Conservation (phyloP, 1,140 invertebrate species). For the Akabosia matsudoensis region DNA sequence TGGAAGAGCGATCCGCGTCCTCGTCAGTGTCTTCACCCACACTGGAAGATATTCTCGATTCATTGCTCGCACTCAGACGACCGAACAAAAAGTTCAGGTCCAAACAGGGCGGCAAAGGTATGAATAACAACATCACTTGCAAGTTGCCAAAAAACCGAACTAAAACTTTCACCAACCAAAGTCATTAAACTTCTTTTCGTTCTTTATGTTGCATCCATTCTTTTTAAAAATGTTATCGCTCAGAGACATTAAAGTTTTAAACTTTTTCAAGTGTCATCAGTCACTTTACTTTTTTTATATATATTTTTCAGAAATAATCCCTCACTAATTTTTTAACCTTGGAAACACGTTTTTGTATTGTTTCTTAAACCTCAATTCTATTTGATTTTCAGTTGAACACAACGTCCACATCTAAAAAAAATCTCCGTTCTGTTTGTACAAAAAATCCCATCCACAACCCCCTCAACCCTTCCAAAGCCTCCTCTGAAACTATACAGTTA, state of each 20-base stretch:
- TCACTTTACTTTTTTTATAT: not conserved
- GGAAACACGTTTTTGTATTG: not conserved
- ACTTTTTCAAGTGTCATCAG: not conserved
- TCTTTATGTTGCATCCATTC: not conserved
- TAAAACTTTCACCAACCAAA: too few species aligned
- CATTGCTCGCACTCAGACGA: conserved; percentile 45
- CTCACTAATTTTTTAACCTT: not conserved
- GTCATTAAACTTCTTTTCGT: not conserved
- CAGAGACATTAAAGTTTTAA: not conserved
- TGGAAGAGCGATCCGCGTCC: conserved; percentile 47
- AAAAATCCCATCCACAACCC: not conserved
- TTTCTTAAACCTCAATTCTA: not conserved
- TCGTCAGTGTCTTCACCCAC: conserved; percentile 46
- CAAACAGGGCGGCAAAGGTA: conserved; percentile 36
- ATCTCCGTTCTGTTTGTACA: not conserved
- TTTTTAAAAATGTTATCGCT: not conserved
- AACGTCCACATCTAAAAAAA: not conserved
- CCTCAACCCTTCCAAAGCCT: not conserved
- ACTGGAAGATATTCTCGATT: conserved; percentile 45
- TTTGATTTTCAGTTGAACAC: not conserved
- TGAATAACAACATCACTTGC: not conserved
- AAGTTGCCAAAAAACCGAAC: not conserved
- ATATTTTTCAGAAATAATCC: too few species aligned
- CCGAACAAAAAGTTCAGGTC: conserved; percentile 46
- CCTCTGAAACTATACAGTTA: too few species aligned